phyloP scores from a whole-genome alignment of 2,888 invertebrate species.

The Mactromeris polynyma region DNA sequence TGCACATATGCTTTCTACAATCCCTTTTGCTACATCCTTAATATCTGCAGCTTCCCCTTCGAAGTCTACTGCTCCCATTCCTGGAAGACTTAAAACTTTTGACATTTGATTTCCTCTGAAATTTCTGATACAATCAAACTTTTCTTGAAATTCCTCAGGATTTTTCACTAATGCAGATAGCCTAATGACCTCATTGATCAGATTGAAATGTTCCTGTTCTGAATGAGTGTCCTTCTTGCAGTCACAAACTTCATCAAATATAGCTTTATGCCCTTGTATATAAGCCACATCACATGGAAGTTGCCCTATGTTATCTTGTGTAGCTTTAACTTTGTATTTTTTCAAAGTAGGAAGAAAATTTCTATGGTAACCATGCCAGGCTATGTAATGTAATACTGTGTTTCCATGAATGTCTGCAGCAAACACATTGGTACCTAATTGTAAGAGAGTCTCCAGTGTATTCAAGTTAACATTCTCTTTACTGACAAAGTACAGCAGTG shows the following conservation, averaged over 20 bases:
- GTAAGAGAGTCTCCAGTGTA: background rate
- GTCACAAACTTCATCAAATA: conserved; percentile 25
- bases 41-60: conserved; percentile 25
- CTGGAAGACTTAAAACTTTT: conserved; percentile 18
- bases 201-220: background rate
- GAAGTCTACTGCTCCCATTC: conserved; percentile 23
- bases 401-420: conserved; percentile 22
- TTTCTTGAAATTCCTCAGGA: background rate
- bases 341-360: conserved; percentile 19
- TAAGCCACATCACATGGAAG: conserved; percentile 42
- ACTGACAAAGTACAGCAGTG: conserved; percentile 18
- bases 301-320: conserved; percentile 28
- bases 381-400: conserved; percentile 30
- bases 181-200: background rate
- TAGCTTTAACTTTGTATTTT: background rate
- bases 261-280: background rate
- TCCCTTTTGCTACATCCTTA: background rate
- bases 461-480: background rate
- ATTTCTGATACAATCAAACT: background rate
- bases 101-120: background rate
- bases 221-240: background rate
- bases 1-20: conserved; percentile 21
- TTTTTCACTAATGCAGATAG: background rate
- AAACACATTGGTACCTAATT: conserved; percentile 4
- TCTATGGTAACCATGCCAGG: conserved; percentile 18